These are phyloP conservation scores for Ciconia nigra DNA, from an alignment of 2,797 vertebrate genomes.

Conservation along the genomic window DNA sequence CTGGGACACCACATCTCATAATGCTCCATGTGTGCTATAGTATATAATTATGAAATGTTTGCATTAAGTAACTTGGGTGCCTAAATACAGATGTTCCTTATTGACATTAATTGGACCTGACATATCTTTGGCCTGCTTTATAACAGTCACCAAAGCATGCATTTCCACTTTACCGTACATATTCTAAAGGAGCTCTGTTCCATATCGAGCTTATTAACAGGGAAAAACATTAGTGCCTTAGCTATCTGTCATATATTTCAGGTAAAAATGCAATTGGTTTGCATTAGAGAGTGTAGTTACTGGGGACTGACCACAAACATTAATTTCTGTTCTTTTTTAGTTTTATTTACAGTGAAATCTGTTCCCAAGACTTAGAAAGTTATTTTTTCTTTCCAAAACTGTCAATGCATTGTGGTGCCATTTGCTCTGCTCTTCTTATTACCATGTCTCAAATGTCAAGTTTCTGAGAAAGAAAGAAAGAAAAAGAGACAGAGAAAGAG, in stretches of 20 bases:
- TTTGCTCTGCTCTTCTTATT: conserved; percentile 5
- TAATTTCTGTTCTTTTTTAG: conserved; percentile 37
- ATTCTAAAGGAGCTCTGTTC: conserved; percentile 77
- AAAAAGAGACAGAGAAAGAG: too few relatives aligned
- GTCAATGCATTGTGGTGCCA: neutral
- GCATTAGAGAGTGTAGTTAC: conserved; percentile 30
- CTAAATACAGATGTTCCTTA: conserved; percentile 82
- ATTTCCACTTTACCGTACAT: conserved; percentile 68
- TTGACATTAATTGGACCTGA: conserved; percentile 83
- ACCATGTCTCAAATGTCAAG: neutral
- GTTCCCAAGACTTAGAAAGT: neutral
- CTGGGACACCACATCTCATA: conserved; percentile 80
- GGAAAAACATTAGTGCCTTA: conserved; percentile 59
- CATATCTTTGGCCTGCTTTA: conserved; percentile 81
- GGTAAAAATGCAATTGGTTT: conserved; percentile 68
- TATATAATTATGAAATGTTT: conserved; percentile 82
- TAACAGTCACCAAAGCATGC: conserved; percentile 70
- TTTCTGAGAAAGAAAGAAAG: neutral
- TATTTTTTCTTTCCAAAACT: neutral
- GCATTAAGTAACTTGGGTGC: conserved; percentile 80
- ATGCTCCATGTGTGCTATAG: conserved; percentile 74
- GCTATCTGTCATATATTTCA: conserved; percentile 64
- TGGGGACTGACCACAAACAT: neutral
- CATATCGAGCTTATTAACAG: conserved; percentile 68
- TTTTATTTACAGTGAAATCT: conserved; percentile 46